A percentile compares a stretch with the other conserved stretches of the same genome.
phyloP scores from a whole-genome alignment of 2,888 invertebrate species.

The Danaus chrysippus region DNA sequence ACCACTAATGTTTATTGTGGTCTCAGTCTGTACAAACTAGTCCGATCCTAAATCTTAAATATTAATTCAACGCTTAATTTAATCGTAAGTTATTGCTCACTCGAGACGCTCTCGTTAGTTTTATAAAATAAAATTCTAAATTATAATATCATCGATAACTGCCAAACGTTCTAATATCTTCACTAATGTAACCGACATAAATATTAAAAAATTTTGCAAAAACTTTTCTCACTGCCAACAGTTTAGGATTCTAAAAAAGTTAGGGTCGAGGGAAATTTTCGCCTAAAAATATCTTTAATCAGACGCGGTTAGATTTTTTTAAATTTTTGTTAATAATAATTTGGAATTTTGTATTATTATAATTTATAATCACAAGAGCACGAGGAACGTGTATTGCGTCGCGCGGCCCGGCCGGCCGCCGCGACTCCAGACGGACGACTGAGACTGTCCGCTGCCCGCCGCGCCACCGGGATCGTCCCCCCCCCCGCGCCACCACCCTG shows the following conservation, averaged over 20 bases:
- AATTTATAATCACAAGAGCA: slow-evolving; percentile 79
- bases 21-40: slow-evolving; percentile 50
- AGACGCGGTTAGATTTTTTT: slow-evolving; percentile 62
- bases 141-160: slow-evolving; percentile 71
- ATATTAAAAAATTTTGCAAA: slow-evolving; percentile 76
- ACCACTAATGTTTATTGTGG: slow-evolving; percentile 43
- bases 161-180: slow-evolving; percentile 72
- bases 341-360: slow-evolving; percentile 65
- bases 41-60: slow-evolving; percentile 46
- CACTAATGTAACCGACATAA: slow-evolving; percentile 75
- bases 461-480: slow-evolving; percentile 45
- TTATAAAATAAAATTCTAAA: slow-evolving; percentile 65
- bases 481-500: slow-evolving; percentile 35
- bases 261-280: slow-evolving; percentile 56
- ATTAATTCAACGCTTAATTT: slow-evolving; percentile 66
- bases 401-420: slow-evolving; percentile 78
- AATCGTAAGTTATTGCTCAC: slow-evolving; percentile 52
- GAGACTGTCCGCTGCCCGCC: slow-evolving; percentile 61
- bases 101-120: slow-evolving; percentile 51
- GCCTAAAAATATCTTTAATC: slow-evolving; percentile 74
- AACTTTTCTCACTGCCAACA: slow-evolving; percentile 65
- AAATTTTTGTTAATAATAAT: slow-evolving; percentile 37
- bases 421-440: slow-evolving; percentile 79
- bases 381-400: slow-evolving; percentile 78
- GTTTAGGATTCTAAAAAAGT: slow-evolving; percentile 62